phyloP scores from a whole-genome alignment of 1,140 invertebrate species.

The Neelides sp. region DNA sequence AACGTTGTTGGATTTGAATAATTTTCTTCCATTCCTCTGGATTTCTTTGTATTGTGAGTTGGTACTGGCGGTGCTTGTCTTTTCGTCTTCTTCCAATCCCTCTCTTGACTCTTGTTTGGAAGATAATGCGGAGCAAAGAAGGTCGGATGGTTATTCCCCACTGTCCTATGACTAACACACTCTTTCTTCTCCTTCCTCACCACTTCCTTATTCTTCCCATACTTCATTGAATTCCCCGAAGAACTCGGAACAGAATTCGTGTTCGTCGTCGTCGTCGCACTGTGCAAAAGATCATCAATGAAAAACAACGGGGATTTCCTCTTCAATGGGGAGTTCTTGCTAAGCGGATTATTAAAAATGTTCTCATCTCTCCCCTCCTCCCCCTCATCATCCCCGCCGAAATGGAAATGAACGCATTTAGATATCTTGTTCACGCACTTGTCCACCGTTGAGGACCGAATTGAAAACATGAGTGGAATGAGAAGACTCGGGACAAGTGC shows the following conservation, averaged over 20 bases:
- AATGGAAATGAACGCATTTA: conserved; percentile 14
- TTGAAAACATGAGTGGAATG: conserved; percentile 26
- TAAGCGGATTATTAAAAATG: conserved; percentile 9
- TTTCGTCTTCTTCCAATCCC: neutral
- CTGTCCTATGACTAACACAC: neutral
- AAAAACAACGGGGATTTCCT: conserved; percentile 24
- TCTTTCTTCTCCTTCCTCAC: neutral
- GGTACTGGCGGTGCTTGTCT: neutral
- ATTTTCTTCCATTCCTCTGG: neutral
- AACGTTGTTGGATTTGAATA: neutral
- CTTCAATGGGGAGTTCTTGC: neutral
- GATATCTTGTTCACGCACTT: conserved; percentile 25
- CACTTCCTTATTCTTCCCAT: neutral
- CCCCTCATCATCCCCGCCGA: neutral
- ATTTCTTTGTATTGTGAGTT: neutral
- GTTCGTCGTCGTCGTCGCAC: conserved; percentile 1
- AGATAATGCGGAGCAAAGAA: conserved; percentile 25
- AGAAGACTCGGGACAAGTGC: conserved; percentile 24
- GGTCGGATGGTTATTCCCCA: neutral
- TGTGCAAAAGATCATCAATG: conserved; percentile 16
- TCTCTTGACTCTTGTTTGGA: conserved; percentile 2
- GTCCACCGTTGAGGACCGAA: conserved; percentile 20
- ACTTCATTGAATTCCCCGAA: conserved; percentile 4
- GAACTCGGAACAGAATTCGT: conserved; percentile 1
- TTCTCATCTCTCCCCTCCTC: neutral